Percentiles rank a stretch among this genome's conserved stretches.
phyloP scores from a whole-genome alignment of 2,888 invertebrate species.

The Nephrotoma guestfalica region DNA sequence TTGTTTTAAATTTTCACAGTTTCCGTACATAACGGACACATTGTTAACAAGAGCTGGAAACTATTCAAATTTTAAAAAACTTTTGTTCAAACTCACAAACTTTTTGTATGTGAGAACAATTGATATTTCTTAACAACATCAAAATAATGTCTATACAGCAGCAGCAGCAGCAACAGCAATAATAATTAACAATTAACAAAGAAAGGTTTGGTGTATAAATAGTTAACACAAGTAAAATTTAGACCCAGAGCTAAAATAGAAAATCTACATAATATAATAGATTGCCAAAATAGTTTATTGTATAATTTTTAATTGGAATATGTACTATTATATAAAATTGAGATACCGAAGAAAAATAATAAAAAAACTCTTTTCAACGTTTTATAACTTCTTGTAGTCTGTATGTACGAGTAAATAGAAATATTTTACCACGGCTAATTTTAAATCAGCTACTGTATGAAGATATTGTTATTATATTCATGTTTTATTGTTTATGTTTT shows the following conservation, averaged over 20 bases:
- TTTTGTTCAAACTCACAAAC: not conserved
- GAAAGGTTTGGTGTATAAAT: not conserved
- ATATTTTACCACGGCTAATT: conserved; percentile 6
- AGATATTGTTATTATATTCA: not conserved
- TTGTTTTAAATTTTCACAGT: not conserved
- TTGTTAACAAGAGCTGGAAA: not conserved
- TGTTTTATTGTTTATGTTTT: not conserved
- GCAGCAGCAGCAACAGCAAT: not conserved
- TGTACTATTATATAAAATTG: not conserved
- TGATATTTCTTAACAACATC: not conserved
- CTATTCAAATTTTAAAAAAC: not conserved
- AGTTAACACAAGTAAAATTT: not conserved
- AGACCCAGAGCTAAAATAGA: not conserved
- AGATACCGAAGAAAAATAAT: not conserved
- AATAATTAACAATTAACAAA: not conserved
- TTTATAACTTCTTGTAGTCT: not conserved
- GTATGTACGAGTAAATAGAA: not conserved
- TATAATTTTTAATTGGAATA: not conserved
- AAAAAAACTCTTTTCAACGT: not conserved
- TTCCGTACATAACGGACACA: not conserved
- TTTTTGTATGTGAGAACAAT: not conserved
- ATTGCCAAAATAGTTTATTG: not conserved
- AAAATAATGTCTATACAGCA: not conserved
- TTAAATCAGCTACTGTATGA: conserved; percentile 7
- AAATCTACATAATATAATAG: not conserved